These are phyloP conservation scores for Drosophila saltans DNA, from an alignment of 1,140 invertebrate species.

Conservation along the genomic window DNA sequence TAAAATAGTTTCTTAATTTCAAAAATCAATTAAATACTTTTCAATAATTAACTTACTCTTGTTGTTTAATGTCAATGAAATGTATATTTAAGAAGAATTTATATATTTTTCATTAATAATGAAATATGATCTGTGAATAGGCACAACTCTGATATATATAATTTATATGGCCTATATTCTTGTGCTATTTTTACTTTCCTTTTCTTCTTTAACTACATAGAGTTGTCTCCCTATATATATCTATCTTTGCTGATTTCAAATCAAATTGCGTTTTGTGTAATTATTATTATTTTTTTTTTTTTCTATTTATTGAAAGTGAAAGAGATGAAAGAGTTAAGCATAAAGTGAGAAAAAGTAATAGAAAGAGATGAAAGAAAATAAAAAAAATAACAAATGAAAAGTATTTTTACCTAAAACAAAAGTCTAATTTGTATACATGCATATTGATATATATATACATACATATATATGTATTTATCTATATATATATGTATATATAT, in stretches of 20 bases:
- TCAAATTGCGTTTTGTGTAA: not conserved
- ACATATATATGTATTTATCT: slow-evolving; percentile 38
- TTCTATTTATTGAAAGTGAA: slow-evolving; percentile 58
- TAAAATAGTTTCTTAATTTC: no score
- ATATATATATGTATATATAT: slow-evolving; percentile 56
- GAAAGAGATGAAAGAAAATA: not conserved
- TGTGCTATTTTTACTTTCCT: not conserved
- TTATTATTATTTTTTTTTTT: not conserved
- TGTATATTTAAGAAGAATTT: no score
- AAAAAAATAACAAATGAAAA: slow-evolving; percentile 34
- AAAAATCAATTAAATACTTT: no score
- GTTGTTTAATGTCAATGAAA: no score
- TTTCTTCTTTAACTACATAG: not conserved
- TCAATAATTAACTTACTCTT: no score
- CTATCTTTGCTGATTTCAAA: no score
- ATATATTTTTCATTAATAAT: no score
- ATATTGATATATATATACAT: slow-evolving; percentile 19
- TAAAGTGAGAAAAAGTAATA: slow-evolving; percentile 37
- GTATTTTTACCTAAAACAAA: slow-evolving; percentile 66
- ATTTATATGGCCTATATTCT: slow-evolving; percentile 39
- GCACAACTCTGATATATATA: no score
- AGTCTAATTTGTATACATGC: slow-evolving; percentile 60
- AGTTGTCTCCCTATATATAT: slow-evolving; percentile 1
- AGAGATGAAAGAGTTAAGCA: slow-evolving; percentile 19
- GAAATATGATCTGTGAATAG: no score